Evolutionary conservation across 2,797 vertebrate species (phyloP).

Genomic region (Schizothorax lantsangensis): DNA sequence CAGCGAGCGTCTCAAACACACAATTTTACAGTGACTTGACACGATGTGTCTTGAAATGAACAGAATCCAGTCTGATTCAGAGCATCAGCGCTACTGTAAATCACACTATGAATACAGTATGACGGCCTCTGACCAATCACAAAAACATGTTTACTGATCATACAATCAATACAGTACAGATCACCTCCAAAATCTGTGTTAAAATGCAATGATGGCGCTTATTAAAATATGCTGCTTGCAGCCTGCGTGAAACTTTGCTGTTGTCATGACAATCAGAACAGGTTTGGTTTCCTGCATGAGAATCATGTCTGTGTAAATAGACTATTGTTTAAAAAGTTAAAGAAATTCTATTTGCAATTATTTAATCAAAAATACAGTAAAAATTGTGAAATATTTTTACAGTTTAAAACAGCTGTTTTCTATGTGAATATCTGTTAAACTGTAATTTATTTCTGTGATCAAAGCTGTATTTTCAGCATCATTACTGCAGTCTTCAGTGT

Average conservation of each 20-base stretch:
- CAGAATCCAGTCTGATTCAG: neutral
- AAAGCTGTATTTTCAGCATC: neutral
- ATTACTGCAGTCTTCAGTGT: neutral
- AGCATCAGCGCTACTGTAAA: neutral
- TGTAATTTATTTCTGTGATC: neutral
- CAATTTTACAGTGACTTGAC: constrained; percentile 8
- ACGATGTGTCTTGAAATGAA: constrained; percentile 5
- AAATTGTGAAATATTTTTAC: neutral
- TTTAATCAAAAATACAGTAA: neutral
- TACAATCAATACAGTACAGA: neutral
- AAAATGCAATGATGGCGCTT: neutral
- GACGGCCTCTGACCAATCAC: neutral
- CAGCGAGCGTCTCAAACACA: constrained; percentile 42
- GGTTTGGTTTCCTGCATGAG: neutral
- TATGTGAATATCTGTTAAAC: neutral
- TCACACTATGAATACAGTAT: neutral
- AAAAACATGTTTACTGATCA: neutral
- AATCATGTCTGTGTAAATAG: neutral
- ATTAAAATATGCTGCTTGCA: neutral
- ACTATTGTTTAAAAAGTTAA: neutral
- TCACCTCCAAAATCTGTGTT: neutral
- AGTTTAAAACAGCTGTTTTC: neutral
- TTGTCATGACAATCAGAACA: constrained; percentile 19
- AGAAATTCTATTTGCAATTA: neutral
- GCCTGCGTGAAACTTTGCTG: neutral